These are phyloP conservation scores for Patagioenas fasciata DNA, from an alignment of 2,113 vertebrate species.

Conservation along the genomic window DNA sequence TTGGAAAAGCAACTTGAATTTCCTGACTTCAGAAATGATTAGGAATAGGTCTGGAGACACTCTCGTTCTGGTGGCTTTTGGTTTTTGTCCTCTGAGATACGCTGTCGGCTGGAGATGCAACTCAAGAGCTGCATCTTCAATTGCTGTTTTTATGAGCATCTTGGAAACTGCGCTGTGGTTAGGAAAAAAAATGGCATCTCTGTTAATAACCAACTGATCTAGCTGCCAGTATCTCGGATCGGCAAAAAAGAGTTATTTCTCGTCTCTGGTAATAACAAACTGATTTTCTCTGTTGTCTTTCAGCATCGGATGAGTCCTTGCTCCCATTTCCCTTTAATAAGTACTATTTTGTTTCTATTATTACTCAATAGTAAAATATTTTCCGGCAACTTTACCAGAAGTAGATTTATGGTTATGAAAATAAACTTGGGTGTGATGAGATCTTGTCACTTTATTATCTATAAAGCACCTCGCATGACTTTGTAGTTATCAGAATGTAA, in stretches of 20 bases:
- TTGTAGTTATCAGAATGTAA: conserved; percentile 33
- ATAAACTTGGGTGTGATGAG: conserved; percentile 53
- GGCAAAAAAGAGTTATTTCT: neutral
- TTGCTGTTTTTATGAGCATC: neutral
- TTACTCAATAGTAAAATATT: conserved; percentile 53
- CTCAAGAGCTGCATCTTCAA: neutral
- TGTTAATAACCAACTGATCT: neutral
- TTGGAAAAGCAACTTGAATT: neutral
- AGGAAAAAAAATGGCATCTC: neutral
- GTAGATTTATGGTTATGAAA: conserved; percentile 39
- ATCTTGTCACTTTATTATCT: conserved; percentile 41
- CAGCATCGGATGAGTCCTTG: neutral
- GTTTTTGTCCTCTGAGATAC: neutral
- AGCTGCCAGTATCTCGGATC: rapidly evolving
- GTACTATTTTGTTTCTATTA: conserved; percentile 38
- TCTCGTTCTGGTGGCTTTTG: neutral
- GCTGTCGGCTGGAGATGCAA: neutral
- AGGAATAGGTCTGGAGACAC: neutral
- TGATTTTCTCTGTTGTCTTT: conserved; percentile 4
- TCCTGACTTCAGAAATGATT: neutral
- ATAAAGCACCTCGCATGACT: neutral
- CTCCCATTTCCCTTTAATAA: conserved; percentile 3
- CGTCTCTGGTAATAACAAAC: neutral
- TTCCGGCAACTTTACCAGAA: conserved; percentile 24
- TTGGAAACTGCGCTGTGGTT: neutral